Evolutionary conservation across 2,113 vertebrate genomes (phyloP).

Genomic region (Oxygymnocypris stewartii): DNA sequence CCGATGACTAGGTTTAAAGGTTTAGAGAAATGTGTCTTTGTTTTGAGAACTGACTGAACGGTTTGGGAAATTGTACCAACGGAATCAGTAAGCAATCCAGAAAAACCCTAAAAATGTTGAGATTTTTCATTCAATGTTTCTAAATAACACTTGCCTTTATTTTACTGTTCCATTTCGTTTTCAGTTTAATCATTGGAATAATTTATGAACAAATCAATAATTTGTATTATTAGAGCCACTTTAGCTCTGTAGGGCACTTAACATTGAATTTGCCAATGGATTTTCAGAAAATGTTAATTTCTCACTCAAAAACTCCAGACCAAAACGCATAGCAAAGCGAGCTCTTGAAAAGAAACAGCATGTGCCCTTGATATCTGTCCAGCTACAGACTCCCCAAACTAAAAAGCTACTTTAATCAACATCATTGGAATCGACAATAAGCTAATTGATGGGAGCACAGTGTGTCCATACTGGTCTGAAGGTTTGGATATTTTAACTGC

Average conservation of each 20-base stretch:
- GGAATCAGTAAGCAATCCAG: too few relatives aligned
- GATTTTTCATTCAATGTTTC: too few relatives aligned
- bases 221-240: conserved; percentile 17
- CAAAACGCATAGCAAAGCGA: not conserved
- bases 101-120: too few relatives aligned
- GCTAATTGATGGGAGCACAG: conserved; percentile 34
- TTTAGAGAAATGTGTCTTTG: too few relatives aligned
- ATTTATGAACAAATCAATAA: conserved; percentile 17
- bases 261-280: not conserved
- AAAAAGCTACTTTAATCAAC: conserved; percentile 27
- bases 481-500: conserved; percentile 26
- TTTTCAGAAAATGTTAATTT: not conserved
- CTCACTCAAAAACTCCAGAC: not conserved
- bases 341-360: not conserved
- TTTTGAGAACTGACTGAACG: too few relatives aligned
- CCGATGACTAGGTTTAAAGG: too few relatives aligned
- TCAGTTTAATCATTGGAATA: conserved; percentile 36
- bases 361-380: conserved; percentile 19
- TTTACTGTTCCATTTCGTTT: not conserved
- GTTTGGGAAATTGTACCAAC: too few relatives aligned
- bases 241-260: not conserved
- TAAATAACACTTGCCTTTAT: not conserved
- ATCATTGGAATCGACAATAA: conserved; percentile 35
- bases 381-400: conserved; percentile 13
- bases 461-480: conserved; percentile 23